Evolutionary conservation across 2,797 vertebrate species (phyloP).

Genomic region (Poecilia gillii): DNA sequence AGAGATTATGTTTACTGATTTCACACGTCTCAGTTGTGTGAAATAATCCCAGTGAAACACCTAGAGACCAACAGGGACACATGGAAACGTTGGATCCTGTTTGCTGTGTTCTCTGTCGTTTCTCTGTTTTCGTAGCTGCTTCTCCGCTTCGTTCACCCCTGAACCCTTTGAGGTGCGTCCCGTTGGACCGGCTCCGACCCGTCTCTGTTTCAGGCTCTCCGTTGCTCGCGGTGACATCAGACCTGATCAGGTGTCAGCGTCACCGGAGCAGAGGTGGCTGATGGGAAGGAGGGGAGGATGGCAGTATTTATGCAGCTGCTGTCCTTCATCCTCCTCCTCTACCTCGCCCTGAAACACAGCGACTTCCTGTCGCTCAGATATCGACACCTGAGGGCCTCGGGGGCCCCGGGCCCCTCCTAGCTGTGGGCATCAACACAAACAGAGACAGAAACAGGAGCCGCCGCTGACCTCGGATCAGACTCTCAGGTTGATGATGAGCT

Average conservation of each 20-base stretch:
- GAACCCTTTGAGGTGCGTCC: slow-evolving; percentile 2
- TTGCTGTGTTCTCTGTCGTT: background rate
- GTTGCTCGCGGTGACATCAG: slow-evolving; percentile 5
- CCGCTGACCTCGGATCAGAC: background rate
- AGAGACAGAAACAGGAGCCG: slow-evolving; percentile 33
- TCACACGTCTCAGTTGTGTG: background rate
- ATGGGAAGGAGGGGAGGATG: slow-evolving; percentile 19
- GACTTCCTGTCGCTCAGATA: slow-evolving; percentile 17
- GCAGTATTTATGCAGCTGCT: slow-evolving; percentile 46
- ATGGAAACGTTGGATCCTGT: background rate
- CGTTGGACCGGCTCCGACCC: background rate
- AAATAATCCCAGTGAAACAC: background rate
- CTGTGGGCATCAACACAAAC: slow-evolving; percentile 6
- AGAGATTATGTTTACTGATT: background rate
- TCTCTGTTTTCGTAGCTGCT: background rate
- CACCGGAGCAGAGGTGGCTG: slow-evolving; percentile 19
- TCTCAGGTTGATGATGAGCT: slow-evolving; percentile 19
- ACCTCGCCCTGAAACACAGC: background rate
- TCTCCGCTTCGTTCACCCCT: background rate
- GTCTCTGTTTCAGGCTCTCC: slow-evolving; percentile 3
- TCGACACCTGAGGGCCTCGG: slow-evolving; percentile 36
- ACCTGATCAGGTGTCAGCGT: slow-evolving; percentile 8
- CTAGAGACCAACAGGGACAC: background rate
- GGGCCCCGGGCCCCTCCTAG: background rate
- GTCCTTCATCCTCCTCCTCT: slow-evolving; percentile 20